These are phyloP conservation scores for Macrotrachela quadricornifera DNA, from an alignment of 1,140 invertebrate genomes.

Conservation along the genomic window DNA sequence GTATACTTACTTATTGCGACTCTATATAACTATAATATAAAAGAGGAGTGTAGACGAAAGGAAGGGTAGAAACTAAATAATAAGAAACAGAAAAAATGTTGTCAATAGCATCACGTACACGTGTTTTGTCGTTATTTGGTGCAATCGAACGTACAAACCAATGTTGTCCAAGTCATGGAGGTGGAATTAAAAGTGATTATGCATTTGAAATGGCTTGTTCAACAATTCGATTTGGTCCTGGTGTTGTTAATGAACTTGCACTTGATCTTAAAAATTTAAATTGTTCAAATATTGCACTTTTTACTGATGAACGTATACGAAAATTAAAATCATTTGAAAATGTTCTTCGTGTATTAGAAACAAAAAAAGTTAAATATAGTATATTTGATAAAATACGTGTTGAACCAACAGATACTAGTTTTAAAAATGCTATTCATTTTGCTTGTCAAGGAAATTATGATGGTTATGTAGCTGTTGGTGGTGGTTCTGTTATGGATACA, in stretches of 20 bases:
- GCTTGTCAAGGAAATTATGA: constrained; percentile 47
- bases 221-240: constrained; percentile 58
- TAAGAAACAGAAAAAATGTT: too few relatives aligned
- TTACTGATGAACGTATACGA: too few relatives aligned
- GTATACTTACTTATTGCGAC: too few relatives aligned
- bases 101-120: too few relatives aligned
- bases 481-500: constrained; percentile 72
- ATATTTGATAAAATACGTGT: constrained; percentile 58
- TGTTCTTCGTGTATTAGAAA: constrained; percentile 43
- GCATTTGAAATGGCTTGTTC: constrained; percentile 56
- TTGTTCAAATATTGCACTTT: too few relatives aligned
- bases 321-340: constrained; percentile 2
- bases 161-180: too few relatives aligned
- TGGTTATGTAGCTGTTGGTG: constrained; percentile 65
- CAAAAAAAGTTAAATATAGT: constrained; percentile 46
- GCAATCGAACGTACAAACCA: too few relatives aligned
- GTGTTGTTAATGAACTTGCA: constrained; percentile 59
- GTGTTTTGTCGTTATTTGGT: too few relatives aligned
- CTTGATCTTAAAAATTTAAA: too few relatives aligned
- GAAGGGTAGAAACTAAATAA: too few relatives aligned
- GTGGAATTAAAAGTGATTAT: constrained; percentile 11
- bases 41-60: too few relatives aligned
- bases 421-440: constrained; percentile 53
- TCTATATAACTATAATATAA: too few relatives aligned
- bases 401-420: constrained; percentile 61